Evolutionary conservation across 2,113 vertebrate species (phyloP).

Genomic region (Ptyas mucosa): DNA sequence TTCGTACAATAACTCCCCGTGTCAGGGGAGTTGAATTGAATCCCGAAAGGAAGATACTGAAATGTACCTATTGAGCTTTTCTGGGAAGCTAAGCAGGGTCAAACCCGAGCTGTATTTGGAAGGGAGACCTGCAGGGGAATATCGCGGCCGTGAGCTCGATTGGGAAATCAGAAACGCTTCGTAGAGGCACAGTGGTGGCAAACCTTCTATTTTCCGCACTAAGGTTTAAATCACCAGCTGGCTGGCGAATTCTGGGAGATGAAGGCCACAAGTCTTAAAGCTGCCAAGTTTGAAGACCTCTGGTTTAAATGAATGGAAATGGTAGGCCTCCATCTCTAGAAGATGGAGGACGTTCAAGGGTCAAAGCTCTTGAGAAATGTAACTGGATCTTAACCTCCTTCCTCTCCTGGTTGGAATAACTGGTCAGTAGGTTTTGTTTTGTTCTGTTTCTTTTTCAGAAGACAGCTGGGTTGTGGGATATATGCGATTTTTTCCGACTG

Average conservation of each 20-base stretch:
- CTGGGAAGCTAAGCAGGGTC: neutral
- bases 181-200: neutral
- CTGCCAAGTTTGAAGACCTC: too few relatives aligned
- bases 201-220: neutral
- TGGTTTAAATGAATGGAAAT: neutral
- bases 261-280: too few relatives aligned
- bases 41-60: conserved; percentile 42
- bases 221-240: neutral
- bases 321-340: neutral
- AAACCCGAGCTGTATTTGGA: neutral
- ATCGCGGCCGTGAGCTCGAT: neutral
- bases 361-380: neutral
- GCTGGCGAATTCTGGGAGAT: too few relatives aligned
- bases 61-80: conserved; percentile 10
- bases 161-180: neutral
- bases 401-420: neutral
- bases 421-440: conserved; percentile 14
- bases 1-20: conserved; percentile 61
- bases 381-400: neutral
- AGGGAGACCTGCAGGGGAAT: neutral
- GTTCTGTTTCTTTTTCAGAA: neutral
- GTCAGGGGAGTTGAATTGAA: conserved; percentile 51
- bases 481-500: conserved; percentile 44
- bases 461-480: conserved; percentile 32
- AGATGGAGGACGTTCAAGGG: neutral